phyloP scores from a whole-genome alignment of 64 coral and sea anemone species.

The Stylophora pistillata region DNA sequence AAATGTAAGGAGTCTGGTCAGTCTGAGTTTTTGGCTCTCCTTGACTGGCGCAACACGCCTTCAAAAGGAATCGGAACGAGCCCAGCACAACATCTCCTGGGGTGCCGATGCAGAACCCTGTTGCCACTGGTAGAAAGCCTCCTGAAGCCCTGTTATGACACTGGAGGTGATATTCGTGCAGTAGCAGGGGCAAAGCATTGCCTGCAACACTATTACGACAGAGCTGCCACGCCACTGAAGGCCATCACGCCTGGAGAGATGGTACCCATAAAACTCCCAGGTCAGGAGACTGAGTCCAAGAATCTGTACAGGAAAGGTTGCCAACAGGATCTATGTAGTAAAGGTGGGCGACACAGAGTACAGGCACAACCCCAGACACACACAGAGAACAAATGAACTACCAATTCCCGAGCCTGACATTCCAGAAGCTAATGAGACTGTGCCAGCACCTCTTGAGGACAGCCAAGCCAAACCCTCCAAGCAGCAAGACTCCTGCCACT shows the following conservation, averaged over 20 bases:
- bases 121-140: slow-evolving; percentile 2
- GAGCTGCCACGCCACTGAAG: neutral
- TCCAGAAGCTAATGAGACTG: neutral
- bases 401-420: neutral
- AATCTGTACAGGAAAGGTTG: neutral
- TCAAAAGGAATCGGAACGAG: neutral
- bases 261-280: slow-evolving; percentile 7
- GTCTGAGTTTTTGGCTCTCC: neutral
- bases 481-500: neutral
- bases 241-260: neutral
- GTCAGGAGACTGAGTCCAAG: neutral
- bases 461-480: neutral
- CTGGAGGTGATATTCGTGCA: neutral
- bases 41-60: slow-evolving; percentile 5
- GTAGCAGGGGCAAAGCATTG: neutral
- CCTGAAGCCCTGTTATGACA: neutral
- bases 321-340: slow-evolving; percentile 3
- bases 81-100: neutral
- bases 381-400: neutral
- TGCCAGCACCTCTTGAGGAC: neutral
- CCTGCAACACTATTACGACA: neutral
- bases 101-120: slow-evolving; percentile 12
- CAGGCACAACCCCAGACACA: neutral
- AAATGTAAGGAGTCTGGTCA: slow-evolving; percentile 7
- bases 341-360: neutral